Evolutionary conservation across 2,797 vertebrate genomes (phyloP).

Genomic region (Brachyrhaphis roseni): DNA sequence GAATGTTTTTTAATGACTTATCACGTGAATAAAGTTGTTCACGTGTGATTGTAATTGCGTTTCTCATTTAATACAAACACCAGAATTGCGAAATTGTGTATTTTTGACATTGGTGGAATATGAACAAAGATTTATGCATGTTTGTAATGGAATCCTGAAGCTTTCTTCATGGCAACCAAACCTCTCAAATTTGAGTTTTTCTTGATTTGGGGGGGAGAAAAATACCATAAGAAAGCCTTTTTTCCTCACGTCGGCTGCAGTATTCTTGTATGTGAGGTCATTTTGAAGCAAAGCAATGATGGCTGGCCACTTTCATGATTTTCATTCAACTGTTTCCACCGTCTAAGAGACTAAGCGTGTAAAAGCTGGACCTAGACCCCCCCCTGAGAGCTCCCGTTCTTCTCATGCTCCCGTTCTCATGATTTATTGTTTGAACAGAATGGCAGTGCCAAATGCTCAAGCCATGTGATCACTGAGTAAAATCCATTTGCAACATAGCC

Average conservation of each 20-base stretch:
- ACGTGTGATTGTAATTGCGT: fast-evolving
- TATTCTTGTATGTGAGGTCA: neutral
- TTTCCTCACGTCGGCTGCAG: neutral
- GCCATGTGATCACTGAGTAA: slow-evolving; percentile 42
- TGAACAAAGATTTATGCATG: no score
- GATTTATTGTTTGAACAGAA: slow-evolving; percentile 64
- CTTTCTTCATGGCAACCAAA: neutral
- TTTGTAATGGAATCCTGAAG: neutral
- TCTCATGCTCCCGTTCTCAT: no score
- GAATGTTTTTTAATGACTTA: no score
- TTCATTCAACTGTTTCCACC: slow-evolving; percentile 69
- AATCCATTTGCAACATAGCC: slow-evolving; percentile 50
- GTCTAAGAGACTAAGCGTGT: slow-evolving; percentile 65
- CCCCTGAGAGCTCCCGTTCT: neutral
- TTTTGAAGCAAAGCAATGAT: neutral
- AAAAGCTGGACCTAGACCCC: slow-evolving; percentile 26
- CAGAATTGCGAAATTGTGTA: no score
- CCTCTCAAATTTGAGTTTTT: slow-evolving; percentile 47
- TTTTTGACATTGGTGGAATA: no score
- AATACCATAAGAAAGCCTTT: no score
- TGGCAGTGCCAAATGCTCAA: slow-evolving; percentile 59
- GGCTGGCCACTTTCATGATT: neutral
- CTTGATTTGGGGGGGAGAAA: slow-evolving; percentile 45
- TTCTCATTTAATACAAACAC: no score
- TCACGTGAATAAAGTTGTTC: no score